Evolutionary conservation across 2,888 invertebrate genomes (phyloP).

Genomic region (Eristalis pertinax): DNA sequence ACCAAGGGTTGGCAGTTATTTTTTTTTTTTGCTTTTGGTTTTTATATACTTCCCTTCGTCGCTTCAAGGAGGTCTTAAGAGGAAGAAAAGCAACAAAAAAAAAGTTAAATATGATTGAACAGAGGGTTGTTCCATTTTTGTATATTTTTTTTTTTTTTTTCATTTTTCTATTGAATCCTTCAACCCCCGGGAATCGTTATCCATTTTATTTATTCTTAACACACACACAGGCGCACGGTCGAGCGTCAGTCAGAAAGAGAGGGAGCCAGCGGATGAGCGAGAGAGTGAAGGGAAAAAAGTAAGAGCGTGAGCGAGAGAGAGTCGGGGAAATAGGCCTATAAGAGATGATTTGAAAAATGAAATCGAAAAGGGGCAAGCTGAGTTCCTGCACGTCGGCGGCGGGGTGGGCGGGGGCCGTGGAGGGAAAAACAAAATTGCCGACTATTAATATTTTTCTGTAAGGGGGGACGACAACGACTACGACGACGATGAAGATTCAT

Average conservation of each 20-base stretch:
- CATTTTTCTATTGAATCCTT: neutral
- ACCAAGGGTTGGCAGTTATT: constrained; percentile 11
- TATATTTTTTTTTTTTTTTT: neutral
- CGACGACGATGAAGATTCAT: too few species aligned
- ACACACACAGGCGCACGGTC: neutral
- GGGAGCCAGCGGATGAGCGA: neutral
- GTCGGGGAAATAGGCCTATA: neutral
- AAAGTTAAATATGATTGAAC: constrained; percentile 46
- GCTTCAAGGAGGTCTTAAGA: neutral
- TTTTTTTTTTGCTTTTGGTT: neutral
- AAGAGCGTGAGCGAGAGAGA: neutral
- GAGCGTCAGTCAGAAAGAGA: neutral
- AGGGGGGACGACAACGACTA: neutral
- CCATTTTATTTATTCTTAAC: constrained; percentile 46
- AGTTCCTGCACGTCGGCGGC: neutral
- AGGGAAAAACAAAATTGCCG: constrained; percentile 36
- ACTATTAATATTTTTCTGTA: constrained; percentile 45
- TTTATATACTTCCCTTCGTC: constrained; percentile 16
- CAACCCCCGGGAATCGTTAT: constrained; percentile 27
- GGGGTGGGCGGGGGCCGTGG: neutral
- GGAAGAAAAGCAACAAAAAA: constrained; percentile 13
- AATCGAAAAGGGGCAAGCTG: neutral
- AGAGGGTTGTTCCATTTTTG: constrained; percentile 28
- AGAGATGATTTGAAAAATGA: neutral
- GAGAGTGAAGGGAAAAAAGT: neutral